phyloP scores from a whole-genome alignment of 2,113 vertebrate species.

The Pelmatolapia mariae region DNA sequence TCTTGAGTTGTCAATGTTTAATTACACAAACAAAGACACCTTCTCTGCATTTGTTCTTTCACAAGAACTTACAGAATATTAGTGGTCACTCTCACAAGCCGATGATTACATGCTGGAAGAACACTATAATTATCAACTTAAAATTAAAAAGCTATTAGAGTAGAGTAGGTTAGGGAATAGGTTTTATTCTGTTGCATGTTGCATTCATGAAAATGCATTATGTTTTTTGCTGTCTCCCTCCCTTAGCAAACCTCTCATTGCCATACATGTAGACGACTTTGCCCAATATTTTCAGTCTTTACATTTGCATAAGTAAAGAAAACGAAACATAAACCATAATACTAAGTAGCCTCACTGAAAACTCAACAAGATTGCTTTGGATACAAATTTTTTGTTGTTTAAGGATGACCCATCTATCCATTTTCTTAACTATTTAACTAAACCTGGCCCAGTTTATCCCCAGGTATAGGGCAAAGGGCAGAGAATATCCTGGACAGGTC shows the following conservation, averaged over 20 bases:
- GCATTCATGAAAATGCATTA: neutral
- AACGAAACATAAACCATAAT: neutral
- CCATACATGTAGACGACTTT: neutral
- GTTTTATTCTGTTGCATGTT: neutral
- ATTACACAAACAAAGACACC: neutral
- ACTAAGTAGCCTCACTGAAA: neutral
- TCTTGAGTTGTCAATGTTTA: neutral
- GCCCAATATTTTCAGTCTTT: neutral
- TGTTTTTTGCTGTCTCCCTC: neutral
- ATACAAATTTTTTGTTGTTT: neutral
- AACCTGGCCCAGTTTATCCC: neutral
- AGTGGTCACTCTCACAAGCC: neutral
- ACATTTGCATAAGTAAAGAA: neutral
- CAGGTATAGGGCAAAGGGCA: neutral
- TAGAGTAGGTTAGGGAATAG: neutral
- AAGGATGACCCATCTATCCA: neutral
- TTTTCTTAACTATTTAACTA: neutral
- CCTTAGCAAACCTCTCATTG: neutral
- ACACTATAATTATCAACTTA: neutral
- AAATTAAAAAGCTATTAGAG: neutral
- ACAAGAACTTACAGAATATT: neutral
- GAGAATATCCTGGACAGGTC: neutral
- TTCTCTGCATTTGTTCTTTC: neutral
- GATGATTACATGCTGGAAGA: neutral
- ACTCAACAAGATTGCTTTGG: neutral